Evolutionary conservation across 2,888 invertebrate species (phyloP), one percentile per base, ranked within the genome.

Genomic region (Sphaerolaimus hirsutus): DNA sequence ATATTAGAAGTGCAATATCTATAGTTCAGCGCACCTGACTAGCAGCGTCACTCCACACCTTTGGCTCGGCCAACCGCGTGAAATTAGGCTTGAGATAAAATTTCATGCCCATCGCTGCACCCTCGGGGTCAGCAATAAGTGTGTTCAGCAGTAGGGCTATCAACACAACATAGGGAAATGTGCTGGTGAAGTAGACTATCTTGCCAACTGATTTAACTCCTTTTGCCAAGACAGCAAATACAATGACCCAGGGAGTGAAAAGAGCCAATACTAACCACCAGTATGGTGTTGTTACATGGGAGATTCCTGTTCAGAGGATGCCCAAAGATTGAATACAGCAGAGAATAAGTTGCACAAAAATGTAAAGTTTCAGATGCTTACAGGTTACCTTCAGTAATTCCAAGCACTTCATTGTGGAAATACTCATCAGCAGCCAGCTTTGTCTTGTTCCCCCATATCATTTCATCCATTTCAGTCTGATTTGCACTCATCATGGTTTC

Each of bases 21-120:
- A n/a, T n/a, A n/a, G n/a, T 4, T 23, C 2, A 7, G 2, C 23
- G 10, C 10, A 55, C 54, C 50, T 59, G 60, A 10, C 55, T 50
- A 12, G 58, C 57, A 7, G 60, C 60, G 45, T 59, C 59, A 22
- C 52, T 54, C 60, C 60, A 60, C 10, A 58, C 51, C 2, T 44
- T 32, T 4, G 50, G 42, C 17, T 44, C 27, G 24, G 25, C 23
- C 10, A 59, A 53, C 44, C 53, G 51, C 14, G 51, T 46, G 56
- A 56, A 58, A 14, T 56, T 48, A 4, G 59, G 59, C n/a, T 56
- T 50, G 19, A 59, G 50, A 46, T 59, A 59, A 51, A 53, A 59
- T 32, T 48, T 48, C 43, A 59, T 54, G 24, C 59, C 59, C 10
- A 54, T 48, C 24, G 47, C 38, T 17, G 59, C 58, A 1, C 59